Evolutionary conservation across 2,113 vertebrate genomes (phyloP), one percentile per base, ranked within the genome.

Genomic region (Corythornis vintsioides): DNA sequence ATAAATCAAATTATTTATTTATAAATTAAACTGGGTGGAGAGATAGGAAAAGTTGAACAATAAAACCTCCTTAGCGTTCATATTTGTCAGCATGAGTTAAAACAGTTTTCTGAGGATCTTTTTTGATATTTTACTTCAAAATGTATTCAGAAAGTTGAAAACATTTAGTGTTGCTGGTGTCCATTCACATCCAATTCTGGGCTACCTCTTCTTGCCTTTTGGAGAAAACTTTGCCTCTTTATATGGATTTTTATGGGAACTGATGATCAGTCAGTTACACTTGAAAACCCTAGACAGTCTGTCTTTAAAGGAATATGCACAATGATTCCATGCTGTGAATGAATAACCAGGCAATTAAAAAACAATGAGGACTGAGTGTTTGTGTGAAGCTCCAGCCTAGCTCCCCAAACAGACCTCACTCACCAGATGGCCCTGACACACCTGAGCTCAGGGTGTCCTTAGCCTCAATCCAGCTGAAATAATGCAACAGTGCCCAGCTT

Each of bases 321-420:
- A 26, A 31, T 0, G 3, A 31, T 3, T 3, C 22, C 57, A 48
- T 3, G 5, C 10, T 42, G 59, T 50, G 52, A 79, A 25, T 42
- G 31, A 69, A 55, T 38, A 65, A 55, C 5, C 12, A 55, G 42
- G 13, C 5, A 21, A 74, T 20, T 3, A 73, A 45, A 78, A 72
- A 57, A 5, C 25, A 52, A 24, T 24, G 9, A 73, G 15, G 13
- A 9, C 10, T 33, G 22, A 59, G 18, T 40, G 4, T 52, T 8
- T 67, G 77, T 38, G 13, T 70, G 35, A 3, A 25, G 43, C 70
- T 77, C 25, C 3, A 0, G 57, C 38, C 69, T 35, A 4, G 2
- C 29, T 47, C 55, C 47, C 28, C 63, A 78, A 77, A 33, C 13
- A 3, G 1, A 57, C 20, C 33, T 48, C 0, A 0, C 35, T 76